Evolutionary conservation across 2,797 vertebrate species (phyloP).

Genomic region (Hypotaenidia okinawae): DNA sequence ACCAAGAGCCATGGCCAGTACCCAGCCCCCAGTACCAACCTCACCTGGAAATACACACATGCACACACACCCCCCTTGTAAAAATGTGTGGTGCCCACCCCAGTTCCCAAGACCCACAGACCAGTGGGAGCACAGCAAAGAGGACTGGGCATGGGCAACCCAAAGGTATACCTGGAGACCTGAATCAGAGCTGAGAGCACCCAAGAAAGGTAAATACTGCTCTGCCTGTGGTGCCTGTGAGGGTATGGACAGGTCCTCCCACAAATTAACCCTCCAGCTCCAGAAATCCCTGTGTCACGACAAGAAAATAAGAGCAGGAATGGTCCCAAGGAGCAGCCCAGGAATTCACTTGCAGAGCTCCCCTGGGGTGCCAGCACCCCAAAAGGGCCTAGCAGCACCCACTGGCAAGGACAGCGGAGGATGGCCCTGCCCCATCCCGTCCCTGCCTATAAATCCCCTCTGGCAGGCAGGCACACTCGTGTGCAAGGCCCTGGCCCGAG

Average conservation of each 20-base stretch:
- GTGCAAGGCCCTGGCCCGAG: slow-evolving; percentile 7
- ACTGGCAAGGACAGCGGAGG: rapidly evolving
- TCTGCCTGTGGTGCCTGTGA: neutral
- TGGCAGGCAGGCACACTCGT: neutral
- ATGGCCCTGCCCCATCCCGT: neutral
- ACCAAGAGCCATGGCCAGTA: neutral
- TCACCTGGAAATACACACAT: neutral
- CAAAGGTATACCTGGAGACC: neutral
- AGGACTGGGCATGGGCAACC: rapidly evolving
- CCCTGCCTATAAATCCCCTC: neutral
- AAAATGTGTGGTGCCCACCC: rapidly evolving
- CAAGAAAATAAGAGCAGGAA: neutral
- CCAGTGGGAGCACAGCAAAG: rapidly evolving
- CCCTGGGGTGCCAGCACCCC: neutral
- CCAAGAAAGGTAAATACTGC: neutral
- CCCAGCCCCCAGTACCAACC: neutral
- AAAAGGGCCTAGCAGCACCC: neutral
- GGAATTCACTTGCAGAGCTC: neutral
- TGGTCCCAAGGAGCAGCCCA: neutral
- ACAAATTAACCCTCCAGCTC: neutral
- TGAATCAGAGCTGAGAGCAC: neutral
- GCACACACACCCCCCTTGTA: no score
- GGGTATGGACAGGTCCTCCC: neutral
- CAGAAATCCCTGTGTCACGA: rapidly evolving
- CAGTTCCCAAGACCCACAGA: neutral